Base-by-base conservation (phyloP, 2,113 vertebrate species). In the Vulpes ferrilata region DNA sequence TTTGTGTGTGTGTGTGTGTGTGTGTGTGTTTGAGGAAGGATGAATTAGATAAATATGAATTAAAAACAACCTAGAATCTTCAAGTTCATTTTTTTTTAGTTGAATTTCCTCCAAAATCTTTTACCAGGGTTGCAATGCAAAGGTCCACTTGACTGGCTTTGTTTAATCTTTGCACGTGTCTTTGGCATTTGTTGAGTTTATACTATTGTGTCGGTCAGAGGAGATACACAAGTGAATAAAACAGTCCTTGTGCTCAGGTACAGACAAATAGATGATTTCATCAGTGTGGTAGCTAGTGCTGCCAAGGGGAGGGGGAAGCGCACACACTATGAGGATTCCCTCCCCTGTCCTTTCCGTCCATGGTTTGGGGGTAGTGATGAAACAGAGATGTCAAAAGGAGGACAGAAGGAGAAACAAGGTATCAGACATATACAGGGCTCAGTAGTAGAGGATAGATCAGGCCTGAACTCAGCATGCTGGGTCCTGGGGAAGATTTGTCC, bases 51-150 rank as follows among this genome's bases (percentile, higher is more conserved):
- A 76, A 87, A 51, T n/a, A 4, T 48, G 55, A 71, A 79, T 79
- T 71, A 59, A n/a, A 53, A 80, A 32, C 87, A 78, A 38, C 51
- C 64, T 20, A 60, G 32, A 84, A 51, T 83, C 13, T 83, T 71
- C 51, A 95, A 84, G 8, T 78, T 93, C 32, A 82, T 81, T 85
- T 90, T 79, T 79, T 82, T 76, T 95, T 32, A 62, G 80, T 88
- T 97, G 60, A 89, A 87, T 93, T 89, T 69, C 43, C 19, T n/a
- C 55, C 7, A 86, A 94, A 62, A 67, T 15, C 55, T 74, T 43
- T 48, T 55, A 86, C 19, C 43, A 73, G 30, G 7, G 5, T 86
- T 92, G 38, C 2, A 85, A 59, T 53, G 30, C 30, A 43, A 88
- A 94, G 38, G 11, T 51, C 25, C 48, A 62, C 22, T 10, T 64